Evolutionary conservation across 2,113 vertebrate species (phyloP).

Genomic region (Centrocercus urophasianus): DNA sequence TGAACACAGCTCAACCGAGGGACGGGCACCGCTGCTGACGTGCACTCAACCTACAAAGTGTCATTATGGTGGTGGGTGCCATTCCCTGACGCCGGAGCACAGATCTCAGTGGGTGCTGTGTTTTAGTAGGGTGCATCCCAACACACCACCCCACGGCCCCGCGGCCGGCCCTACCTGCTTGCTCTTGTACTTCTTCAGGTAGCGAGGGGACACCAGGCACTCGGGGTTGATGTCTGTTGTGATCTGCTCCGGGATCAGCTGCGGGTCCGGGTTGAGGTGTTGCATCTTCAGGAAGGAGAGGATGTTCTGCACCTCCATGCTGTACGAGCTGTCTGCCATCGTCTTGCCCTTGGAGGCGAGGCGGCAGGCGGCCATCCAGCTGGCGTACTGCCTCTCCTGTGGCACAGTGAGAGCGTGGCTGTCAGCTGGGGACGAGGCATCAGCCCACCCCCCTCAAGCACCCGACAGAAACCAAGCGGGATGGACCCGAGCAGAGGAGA

Average conservation of each 20-base stretch:
- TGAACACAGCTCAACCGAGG: background rate
- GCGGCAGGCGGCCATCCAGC: conserved; percentile 99
- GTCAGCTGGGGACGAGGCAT: background rate
- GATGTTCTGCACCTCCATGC: conserved; percentile 97
- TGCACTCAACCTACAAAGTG: fast-evolving
- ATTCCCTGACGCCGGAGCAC: background rate
- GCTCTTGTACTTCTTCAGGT: conserved; percentile 98
- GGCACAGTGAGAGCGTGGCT: background rate
- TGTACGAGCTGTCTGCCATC: conserved; percentile 98
- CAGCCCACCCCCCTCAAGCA: background rate
- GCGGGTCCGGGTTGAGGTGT: conserved; percentile 96
- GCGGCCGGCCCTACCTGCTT: conserved; percentile 86
- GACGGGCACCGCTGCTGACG: fast-evolving
- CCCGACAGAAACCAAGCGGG: background rate
- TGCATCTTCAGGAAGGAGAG: conserved; percentile 99
- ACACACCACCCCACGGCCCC: background rate
- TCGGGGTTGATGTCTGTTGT: conserved; percentile 95
- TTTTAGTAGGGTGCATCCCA: conserved; percentile 22
- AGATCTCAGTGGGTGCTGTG: fast-evolving
- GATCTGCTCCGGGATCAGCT: conserved; percentile 92
- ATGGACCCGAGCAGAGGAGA: background rate
- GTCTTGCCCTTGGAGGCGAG: conserved; percentile 98
- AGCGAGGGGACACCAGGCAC: conserved; percentile 96
- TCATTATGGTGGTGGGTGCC: background rate
- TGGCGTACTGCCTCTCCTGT: conserved; percentile 96